A percentile compares a stretch with the other conserved stretches of the same genome.
phyloP scores from a whole-genome alignment of 2,888 invertebrate genomes.

The Caenorhabditis sp. region DNA sequence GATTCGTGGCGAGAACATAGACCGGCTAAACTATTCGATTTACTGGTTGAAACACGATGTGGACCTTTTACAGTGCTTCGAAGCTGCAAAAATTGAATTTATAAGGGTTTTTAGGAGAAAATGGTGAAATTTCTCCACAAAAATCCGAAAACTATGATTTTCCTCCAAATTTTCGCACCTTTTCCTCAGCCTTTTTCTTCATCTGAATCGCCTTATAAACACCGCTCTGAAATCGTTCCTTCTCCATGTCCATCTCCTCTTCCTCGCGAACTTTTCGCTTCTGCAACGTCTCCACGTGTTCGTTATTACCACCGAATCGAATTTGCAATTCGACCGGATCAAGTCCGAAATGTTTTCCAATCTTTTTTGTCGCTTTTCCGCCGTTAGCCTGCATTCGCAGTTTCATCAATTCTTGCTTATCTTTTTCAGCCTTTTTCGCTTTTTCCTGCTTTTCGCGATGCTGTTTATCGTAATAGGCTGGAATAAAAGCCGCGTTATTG shows the following conservation, averaged over 20 bases:
- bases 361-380: slow-evolving; percentile 66
- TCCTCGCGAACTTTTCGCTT: slow-evolving; percentile 55
- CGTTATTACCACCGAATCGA: slow-evolving; percentile 53
- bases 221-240: slow-evolving; percentile 42
- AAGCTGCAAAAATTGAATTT: slow-evolving; percentile 5
- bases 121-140: slow-evolving; percentile 5
- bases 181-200: slow-evolving; percentile 42
- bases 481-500: slow-evolving; percentile 8
- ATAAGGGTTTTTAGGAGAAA: background rate
- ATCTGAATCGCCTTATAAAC: slow-evolving; percentile 49
- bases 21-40: slow-evolving; percentile 50
- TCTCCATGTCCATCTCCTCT: slow-evolving; percentile 49
- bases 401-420: slow-evolving; percentile 54
- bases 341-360: slow-evolving; percentile 61
- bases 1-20: slow-evolving; percentile 44
- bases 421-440: slow-evolving; percentile 31
- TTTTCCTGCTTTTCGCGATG: slow-evolving; percentile 38
- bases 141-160: no score
- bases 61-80: slow-evolving; percentile 31
- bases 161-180: no score
- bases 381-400: slow-evolving; percentile 58
- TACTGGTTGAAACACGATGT: slow-evolving; percentile 51
- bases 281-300: slow-evolving; percentile 49
- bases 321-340: slow-evolving; percentile 59
- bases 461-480: slow-evolving; percentile 47